Conservation (phyloP, 2,113 vertebrate genomes). For the Aviceda subcristata region DNA sequence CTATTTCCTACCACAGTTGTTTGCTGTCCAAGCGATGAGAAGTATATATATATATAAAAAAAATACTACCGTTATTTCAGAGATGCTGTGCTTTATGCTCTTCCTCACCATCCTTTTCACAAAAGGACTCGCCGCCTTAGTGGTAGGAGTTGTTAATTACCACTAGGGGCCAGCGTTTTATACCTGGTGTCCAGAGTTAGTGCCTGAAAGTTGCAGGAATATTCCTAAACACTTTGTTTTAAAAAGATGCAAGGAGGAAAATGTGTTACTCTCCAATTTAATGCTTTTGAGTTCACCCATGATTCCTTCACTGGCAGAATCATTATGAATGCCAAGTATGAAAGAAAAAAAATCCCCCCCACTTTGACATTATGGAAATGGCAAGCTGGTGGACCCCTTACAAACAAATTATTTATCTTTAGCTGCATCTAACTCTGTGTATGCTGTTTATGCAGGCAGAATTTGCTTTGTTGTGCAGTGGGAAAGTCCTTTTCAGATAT, state of each 20-base stretch:
- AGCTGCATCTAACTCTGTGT: not conserved
- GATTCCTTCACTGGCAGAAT: not conserved
- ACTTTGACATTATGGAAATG: not conserved
- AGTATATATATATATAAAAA: no score
- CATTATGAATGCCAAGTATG: not conserved
- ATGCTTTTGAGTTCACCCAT: not conserved
- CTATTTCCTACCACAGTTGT: not conserved
- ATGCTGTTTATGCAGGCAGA: not conserved
- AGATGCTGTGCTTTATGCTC: not conserved
- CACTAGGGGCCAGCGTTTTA: constrained; percentile 8
- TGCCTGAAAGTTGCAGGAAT: not conserved
- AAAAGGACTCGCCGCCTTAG: not conserved
- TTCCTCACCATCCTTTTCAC: not conserved
- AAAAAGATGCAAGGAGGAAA: not conserved
- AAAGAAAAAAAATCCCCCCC: not conserved
- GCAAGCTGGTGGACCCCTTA: not conserved
- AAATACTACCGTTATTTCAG: not conserved
- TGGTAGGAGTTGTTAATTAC: not conserved
- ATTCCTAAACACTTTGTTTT: not conserved
- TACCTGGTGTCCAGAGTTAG: not conserved
- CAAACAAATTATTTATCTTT: not conserved
- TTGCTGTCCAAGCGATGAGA: not conserved
- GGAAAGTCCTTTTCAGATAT: not conserved
- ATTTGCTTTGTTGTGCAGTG: not conserved
- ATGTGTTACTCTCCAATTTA: not conserved